These are phyloP conservation scores for Argya squamiceps DNA, from an alignment of 2,797 vertebrate genomes.

Conservation along the genomic window DNA sequence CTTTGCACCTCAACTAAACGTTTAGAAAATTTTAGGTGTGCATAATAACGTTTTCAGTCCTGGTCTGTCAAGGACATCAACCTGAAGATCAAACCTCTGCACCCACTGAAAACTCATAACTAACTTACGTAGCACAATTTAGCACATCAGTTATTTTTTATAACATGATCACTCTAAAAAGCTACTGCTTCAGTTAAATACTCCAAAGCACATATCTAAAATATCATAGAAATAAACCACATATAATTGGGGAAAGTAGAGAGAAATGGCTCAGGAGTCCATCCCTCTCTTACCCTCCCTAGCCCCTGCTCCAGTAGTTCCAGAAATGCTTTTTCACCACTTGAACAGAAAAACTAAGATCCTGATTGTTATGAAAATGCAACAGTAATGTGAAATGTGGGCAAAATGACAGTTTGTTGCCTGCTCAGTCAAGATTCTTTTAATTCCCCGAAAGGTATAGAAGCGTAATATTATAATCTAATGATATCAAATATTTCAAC, in stretches of 20 bases:
- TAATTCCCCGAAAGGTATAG: background rate
- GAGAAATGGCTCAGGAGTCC: background rate
- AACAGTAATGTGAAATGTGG: background rate
- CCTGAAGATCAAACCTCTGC: background rate
- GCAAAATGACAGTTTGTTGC: background rate
- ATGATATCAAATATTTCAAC: background rate
- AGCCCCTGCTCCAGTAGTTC: background rate
- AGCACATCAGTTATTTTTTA: fast-evolving
- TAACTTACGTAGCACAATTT: background rate
- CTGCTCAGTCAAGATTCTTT: background rate
- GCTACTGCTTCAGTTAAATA: background rate
- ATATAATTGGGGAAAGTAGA: background rate
- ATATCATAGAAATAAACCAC: background rate
- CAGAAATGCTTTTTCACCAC: background rate
- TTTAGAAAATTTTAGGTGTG: background rate
- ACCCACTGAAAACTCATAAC: background rate
- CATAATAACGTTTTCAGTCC: background rate
- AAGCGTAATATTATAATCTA: background rate
- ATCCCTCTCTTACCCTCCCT: background rate
- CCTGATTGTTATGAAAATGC: background rate
- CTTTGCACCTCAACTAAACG: background rate
- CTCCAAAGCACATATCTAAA: background rate
- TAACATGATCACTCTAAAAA: background rate
- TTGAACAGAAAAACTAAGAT: background rate
- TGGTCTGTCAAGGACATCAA: background rate